A percentile compares a stretch with the other conserved stretches of the same genome.
Evolutionary conservation across 1,140 invertebrate genomes (phyloP).

Genomic region (Littorina saxatilis): DNA sequence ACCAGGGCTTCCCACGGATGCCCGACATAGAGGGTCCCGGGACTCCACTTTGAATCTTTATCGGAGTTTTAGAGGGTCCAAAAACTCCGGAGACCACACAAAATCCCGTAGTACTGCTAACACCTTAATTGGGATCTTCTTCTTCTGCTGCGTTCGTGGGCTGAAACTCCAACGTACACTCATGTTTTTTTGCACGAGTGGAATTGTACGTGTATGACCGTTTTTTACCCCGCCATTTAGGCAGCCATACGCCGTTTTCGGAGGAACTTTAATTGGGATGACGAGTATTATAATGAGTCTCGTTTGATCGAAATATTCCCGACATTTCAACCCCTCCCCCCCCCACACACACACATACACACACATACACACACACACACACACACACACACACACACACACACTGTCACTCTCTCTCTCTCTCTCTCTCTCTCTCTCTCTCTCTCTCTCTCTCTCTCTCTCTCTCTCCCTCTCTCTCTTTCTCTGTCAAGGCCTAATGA

Average conservation of each 20-base stretch:
- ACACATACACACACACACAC: conserved; percentile 13
- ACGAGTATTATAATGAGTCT: background rate
- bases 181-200: no score
- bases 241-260: background rate
- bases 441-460: conserved; percentile 2
- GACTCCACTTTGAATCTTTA: background rate
- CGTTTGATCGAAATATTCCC: background rate
- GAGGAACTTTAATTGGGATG: background rate
- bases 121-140: no score
- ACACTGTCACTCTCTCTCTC: background rate
- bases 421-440: background rate
- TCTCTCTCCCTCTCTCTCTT: background rate
- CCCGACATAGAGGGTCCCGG: background rate
- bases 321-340: background rate
- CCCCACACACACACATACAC: background rate
- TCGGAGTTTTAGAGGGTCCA: background rate
- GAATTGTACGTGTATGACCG: no score
- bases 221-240: background rate
- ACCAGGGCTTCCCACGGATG: background rate
- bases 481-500: background rate
- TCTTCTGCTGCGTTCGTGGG: no score
- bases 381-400: background rate
- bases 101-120: background rate
- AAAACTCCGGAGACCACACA: background rate
- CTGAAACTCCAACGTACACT: background rate